A percentile compares a stretch with the other conserved stretches of the same genome.
phyloP scores from a whole-genome alignment of 1,140 invertebrate species.

The Bombus polaris region DNA sequence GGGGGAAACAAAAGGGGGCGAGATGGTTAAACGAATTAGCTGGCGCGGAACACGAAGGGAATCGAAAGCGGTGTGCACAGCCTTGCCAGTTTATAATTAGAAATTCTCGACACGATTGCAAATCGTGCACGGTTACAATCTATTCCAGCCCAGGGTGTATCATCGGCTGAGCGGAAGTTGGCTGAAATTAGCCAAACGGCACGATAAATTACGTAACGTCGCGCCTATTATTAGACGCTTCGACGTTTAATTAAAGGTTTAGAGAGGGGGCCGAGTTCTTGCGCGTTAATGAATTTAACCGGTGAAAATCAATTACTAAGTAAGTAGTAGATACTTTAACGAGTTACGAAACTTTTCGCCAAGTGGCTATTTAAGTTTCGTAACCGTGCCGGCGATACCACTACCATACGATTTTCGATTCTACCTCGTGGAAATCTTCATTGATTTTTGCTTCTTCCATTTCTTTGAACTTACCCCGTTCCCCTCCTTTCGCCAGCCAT shows the following conservation, averaged over 20 bases:
- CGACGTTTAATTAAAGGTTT: constrained; percentile 28
- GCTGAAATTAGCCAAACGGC: constrained; percentile 24
- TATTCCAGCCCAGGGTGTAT: constrained; percentile 5
- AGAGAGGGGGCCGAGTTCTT: not conserved
- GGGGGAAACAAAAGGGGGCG: not conserved
- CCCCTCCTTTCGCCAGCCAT: too few relatives aligned
- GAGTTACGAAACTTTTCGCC: constrained; percentile 1
- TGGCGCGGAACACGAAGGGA: not conserved
- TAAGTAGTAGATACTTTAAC: not conserved
- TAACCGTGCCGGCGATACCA: too few relatives aligned
- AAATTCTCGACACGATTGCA: constrained; percentile 23
- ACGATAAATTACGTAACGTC: constrained; percentile 21
- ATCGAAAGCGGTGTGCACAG: constrained; percentile 1
- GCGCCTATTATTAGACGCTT: constrained; percentile 28
- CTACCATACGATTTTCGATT: too few relatives aligned
- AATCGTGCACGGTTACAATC: constrained; percentile 17
- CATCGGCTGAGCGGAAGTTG: not conserved
- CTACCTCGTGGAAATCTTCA: too few relatives aligned
- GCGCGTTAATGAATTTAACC: constrained; percentile 8
- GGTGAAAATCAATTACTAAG: not conserved
- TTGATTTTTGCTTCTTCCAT: too few relatives aligned
- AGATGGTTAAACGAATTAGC: not conserved
- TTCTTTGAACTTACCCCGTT: too few relatives aligned
- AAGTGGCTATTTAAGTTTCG: not conserved
- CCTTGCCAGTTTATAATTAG: constrained; percentile 38